A percentile compares a stretch with the other conserved stretches of the same genome.
Evolutionary conservation across 2,888 invertebrate genomes (phyloP).

Genomic region (Lordiphosa andalusiaca): DNA sequence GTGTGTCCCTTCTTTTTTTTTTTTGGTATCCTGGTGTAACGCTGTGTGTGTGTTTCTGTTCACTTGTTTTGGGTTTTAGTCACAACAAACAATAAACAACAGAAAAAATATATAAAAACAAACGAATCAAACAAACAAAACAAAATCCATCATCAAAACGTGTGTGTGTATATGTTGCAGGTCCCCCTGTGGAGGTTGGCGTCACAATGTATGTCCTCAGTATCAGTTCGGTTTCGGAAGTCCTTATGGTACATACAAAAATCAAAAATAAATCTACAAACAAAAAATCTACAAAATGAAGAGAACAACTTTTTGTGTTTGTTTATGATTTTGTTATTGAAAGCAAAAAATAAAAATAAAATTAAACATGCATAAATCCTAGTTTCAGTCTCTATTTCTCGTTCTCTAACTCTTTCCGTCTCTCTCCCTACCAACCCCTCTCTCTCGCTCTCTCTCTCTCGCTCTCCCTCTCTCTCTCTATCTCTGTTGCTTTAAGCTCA

Average conservation of each 20-base stretch:
- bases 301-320: conserved; percentile 3
- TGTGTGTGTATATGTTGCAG: conserved; percentile 85
- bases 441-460: conserved; percentile 14
- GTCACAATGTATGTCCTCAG: conserved; percentile 99
- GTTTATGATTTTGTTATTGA: conserved; percentile 24
- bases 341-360: conserved; percentile 18
- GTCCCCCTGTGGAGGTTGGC: conserved; percentile 98
- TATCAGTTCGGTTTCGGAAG: conserved; percentile 99
- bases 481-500: conserved; percentile 36
- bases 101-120: conserved; percentile 20
- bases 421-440: conserved; percentile 11
- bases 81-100: conserved; percentile 19
- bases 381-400: conserved; percentile 37
- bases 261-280: conserved; percentile 29
- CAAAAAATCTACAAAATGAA: conserved; percentile 21
- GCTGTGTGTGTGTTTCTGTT: conserved; percentile 42
- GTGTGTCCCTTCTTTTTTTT: background rate
- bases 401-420: conserved; percentile 20
- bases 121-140: conserved; percentile 28
- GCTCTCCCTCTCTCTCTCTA: conserved; percentile 12
- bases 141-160: conserved; percentile 68
- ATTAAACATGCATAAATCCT: conserved; percentile 42
- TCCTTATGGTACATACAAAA: conserved; percentile 92
- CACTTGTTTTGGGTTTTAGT: conserved; percentile 42
- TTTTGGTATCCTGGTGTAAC: conserved; percentile 23